These are phyloP conservation scores for Holacanthus passer DNA, from an alignment of 2,113 vertebrate genomes.

Conservation along the genomic window DNA sequence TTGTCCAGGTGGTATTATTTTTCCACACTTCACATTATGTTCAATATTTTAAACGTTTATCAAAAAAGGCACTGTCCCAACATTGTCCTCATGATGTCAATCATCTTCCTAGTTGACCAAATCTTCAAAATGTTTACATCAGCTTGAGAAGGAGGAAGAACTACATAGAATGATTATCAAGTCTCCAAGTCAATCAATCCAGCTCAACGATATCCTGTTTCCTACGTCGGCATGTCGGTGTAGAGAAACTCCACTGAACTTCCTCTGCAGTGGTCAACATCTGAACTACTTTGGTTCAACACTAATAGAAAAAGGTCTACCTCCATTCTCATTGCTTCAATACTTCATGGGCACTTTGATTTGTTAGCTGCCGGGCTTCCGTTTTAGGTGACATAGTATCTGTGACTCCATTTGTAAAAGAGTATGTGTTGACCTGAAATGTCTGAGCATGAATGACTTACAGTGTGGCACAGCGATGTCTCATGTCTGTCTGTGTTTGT, in stretches of 20 bases:
- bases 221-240: not conserved
- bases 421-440: conserved; percentile 31
- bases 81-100: conserved; percentile 57
- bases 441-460: conserved; percentile 41
- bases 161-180: conserved; percentile 8
- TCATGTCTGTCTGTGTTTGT: conserved; percentile 49
- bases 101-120: conserved; percentile 75
- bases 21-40: conserved; percentile 38
- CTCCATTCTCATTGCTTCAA: conserved; percentile 75
- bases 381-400: conserved; percentile 46
- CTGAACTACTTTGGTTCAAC: conserved; percentile 30
- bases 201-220: conserved; percentile 6
- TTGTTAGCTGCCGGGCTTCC: conserved; percentile 73
- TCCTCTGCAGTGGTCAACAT: conserved; percentile 33
- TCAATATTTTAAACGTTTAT: conserved; percentile 37
- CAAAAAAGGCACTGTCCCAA: conserved; percentile 32
- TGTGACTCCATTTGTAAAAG: conserved; percentile 39
- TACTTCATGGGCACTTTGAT: conserved; percentile 70
- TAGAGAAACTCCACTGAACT: not conserved
- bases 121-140: conserved; percentile 75
- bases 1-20: conserved; percentile 43
- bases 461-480: conserved; percentile 31
- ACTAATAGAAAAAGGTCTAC: conserved; percentile 63
- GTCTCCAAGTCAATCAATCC: not conserved
- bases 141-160: conserved; percentile 51